Conservation (phyloP, 2,888 invertebrate species). For the Timema podura region DNA sequence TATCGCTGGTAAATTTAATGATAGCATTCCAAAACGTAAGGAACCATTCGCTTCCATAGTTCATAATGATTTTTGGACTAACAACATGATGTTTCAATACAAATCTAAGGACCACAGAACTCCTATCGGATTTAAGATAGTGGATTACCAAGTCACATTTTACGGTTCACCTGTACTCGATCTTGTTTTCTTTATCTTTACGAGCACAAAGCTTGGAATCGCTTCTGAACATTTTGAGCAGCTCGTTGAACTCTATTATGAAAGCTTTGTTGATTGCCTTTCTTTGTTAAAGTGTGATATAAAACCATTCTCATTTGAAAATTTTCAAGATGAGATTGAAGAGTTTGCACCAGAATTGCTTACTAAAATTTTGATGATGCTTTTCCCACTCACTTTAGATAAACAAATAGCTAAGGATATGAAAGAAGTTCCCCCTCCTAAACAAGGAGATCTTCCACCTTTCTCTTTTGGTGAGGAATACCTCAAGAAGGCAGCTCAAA, state of each 20-base stretch:
- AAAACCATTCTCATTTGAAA: constrained; percentile 32
- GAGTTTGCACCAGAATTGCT: too few relatives aligned
- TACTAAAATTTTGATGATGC: too few relatives aligned
- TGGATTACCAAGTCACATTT: constrained; percentile 42
- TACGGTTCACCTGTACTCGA: constrained; percentile 42
- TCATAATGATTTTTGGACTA: constrained; percentile 45
- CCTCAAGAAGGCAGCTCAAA: too few relatives aligned
- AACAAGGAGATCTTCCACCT: too few relatives aligned
- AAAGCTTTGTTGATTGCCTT: constrained; percentile 39
- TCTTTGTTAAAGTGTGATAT: constrained; percentile 36
- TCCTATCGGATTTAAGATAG: constrained; percentile 41
- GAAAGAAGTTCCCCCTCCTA: too few relatives aligned
- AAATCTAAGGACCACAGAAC: constrained; percentile 32
- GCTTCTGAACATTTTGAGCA: constrained; percentile 39
- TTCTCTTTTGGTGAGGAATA: too few relatives aligned
- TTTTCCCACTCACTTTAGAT: too few relatives aligned
- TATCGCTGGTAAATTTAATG: constrained; percentile 35
- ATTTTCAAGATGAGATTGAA: constrained; percentile 16
- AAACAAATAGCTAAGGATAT: too few relatives aligned
- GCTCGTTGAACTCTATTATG: constrained; percentile 40
- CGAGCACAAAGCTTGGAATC: constrained; percentile 40
- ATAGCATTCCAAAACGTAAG: not conserved
- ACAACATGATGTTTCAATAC: constrained; percentile 44
- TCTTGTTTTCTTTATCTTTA: constrained; percentile 42
- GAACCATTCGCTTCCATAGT: constrained; percentile 42